Base-by-base conservation (phyloP, 2,888 invertebrate genomes). In the Monochamus alternatus region DNA sequence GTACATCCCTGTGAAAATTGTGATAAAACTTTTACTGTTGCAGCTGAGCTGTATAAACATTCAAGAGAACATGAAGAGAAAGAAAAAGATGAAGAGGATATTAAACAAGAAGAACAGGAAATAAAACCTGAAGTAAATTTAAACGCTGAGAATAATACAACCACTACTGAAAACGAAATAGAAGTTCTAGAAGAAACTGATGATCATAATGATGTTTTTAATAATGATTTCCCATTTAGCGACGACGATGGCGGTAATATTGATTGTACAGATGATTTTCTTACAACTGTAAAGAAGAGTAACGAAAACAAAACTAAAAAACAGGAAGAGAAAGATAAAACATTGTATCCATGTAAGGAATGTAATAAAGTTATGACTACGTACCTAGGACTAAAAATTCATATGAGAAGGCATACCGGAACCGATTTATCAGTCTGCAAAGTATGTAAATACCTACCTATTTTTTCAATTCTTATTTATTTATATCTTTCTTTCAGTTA, bases 401-500 rank as follows among this genome's bases (percentile, higher is more conserved):
- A 94, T 81, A 93, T 93, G 91, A 90, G 93, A 0, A 89, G 93
- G 0, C 93, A 94, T 80, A 93, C 93, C 0, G 93, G 93, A 7
- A 72, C 83, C 32, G 85, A 86, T 81, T 75, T 87, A 67, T 81
- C 84, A 22, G 79, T 80, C 38, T 87, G 87, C 67, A 82, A 84
- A 79, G 88, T 88, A 83, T 82, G 71, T 71, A 44, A 10, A 14
- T 67, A 12, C 38, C 0, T 31, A 38, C 52, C 55, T 60, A 38
- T n/a, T 10, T 70, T 32, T 67, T 52, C 30, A n/a, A 47, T 74
- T 47, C 58, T 31, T 59, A 55, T 51, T 3, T 10, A n/a, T 43
- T 51, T 58, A 59, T 14, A 9, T 14, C 43, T 22, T 68, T 58
- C 71, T 84, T 83, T 69, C 77, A 88, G 88, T 79, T 86, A 32